Evolutionary conservation across 2,113 vertebrate genomes (phyloP), one percentile per base, ranked within the genome.

Genomic region (Malaclemys terrapin): DNA sequence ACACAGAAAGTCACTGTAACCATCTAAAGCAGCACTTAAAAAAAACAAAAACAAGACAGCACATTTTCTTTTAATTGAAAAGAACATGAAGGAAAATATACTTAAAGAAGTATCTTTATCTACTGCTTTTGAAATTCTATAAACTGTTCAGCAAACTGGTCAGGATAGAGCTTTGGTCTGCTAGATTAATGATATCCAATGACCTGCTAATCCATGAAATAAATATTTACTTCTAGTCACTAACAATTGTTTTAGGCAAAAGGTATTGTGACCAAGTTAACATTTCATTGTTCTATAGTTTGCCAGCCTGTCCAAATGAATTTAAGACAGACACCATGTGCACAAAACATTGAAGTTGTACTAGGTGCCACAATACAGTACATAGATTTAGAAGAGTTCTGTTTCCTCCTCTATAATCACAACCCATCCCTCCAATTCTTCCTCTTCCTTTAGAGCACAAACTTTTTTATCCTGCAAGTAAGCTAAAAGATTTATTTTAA

Each of bases 1-100:
- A 45, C 8, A 78, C 16, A 69, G 35, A 20, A 19, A 69, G 8
- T n/a, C 35, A 19, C 35, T 29, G 6, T 24, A 29, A 27, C 12
- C 12, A 31, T 29, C 27, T 29, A 29, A 47, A 78, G 42, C 25
- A 47, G 13, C 75, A 0, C 0, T 1, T 82, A 59, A 45, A 27
- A 80, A 90, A 53, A 53, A 53, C 6, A 53, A 53, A 53, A 53
- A 53, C 50, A 14, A 27, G 53, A 65, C 82, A 3, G 45, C 75
- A n/a, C 11, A 47, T 45, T 27, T 45, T 31, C 49, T 78, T 5
- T 50, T 35, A 38, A 72, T 50, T 57, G 84, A 83, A 59, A 11
- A 27, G 52, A 90, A 90, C 29, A 47, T 3, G 76, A 0, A 31
- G 84, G 27, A 92, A 91, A 92, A 45, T 1, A 78, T 62, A 13